Base-by-base conservation (phyloP, 92 coral and sea anemone species). In the Epizoanthus stellaris region DNA sequence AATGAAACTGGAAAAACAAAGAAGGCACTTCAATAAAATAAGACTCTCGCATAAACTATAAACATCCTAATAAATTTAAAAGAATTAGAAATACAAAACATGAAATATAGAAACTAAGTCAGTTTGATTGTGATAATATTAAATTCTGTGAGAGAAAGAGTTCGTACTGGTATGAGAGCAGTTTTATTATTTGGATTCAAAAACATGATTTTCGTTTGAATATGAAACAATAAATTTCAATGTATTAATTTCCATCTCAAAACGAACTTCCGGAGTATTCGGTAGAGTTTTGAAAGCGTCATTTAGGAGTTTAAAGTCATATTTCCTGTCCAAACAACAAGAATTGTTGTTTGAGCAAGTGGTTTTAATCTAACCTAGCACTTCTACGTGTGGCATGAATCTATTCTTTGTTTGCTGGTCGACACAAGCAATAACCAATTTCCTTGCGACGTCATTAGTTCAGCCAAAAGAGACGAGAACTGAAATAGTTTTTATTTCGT, bases 271-370 rank as follows among this genome's bases (percentile, higher is more conserved):
- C 73, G 73, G 73, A 15, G 43, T 6, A 25, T 34, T 0, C 9
- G 73, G 49, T 68, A 68, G 73, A 12, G 20, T 39, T 68, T 68
- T 68, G 42, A 68, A 68, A 68, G 73, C 23, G 20, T 39, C 49
- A 43, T 68, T 68, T 68, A 68, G 52, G 45, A 38, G 21, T 68
- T 34, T 68, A 68, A 38, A 68, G 12, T 19, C 73, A 38, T 38
- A 38, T 34, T 68, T 38, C 73, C 73, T 68, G 47, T 34, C 19
- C 19, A 17, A 68, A 68, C 49, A 68, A 66, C 42, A 30, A 25
- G 39, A 25, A 17, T 68, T 36, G 73, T 68, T 68, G 73, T 68
- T 68, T 38, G 73, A 68, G 49, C 73, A 38, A 68, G 73, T 68
- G 49, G 52, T 68, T 68, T 68, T 68, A 68, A 68, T 68, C 42